These are phyloP conservation scores for Phoenoteleia sp. DNA, from an alignment of 2,888 invertebrate species.

Conservation along the genomic window DNA sequence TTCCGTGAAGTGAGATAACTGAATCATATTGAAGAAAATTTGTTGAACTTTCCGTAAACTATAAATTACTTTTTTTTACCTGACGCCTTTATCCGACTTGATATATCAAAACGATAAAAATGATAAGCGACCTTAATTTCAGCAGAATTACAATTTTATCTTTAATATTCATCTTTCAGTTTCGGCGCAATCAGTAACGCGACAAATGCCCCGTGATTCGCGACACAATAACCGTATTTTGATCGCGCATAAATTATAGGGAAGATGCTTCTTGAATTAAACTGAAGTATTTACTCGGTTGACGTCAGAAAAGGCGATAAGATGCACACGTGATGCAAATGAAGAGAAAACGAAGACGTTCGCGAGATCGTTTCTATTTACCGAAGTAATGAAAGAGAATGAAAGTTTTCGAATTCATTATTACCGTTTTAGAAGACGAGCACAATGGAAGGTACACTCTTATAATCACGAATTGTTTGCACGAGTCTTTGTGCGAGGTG, in stretches of 20 bases:
- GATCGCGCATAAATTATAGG: background rate
- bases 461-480: background rate
- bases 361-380: conserved; percentile 19
- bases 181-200: background rate
- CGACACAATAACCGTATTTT: background rate
- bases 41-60: background rate
- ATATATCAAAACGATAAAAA: background rate
- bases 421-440: conserved; percentile 22
- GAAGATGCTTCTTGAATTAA: background rate
- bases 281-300: background rate
- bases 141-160: background rate
- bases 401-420: conserved; percentile 40
- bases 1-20: background rate
- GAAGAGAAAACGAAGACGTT: conserved; percentile 19
- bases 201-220: background rate
- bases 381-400: conserved; percentile 10
- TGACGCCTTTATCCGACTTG: background rate
- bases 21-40: background rate
- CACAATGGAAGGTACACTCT: conserved; percentile 15
- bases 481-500: background rate
- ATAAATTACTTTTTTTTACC: background rate
- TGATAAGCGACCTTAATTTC: background rate
- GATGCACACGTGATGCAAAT: conserved; percentile 22
- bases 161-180: background rate
- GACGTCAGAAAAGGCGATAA: no score